Evolutionary conservation across 2,797 vertebrate species (phyloP).

Genomic region (Delichon dasypus): DNA sequence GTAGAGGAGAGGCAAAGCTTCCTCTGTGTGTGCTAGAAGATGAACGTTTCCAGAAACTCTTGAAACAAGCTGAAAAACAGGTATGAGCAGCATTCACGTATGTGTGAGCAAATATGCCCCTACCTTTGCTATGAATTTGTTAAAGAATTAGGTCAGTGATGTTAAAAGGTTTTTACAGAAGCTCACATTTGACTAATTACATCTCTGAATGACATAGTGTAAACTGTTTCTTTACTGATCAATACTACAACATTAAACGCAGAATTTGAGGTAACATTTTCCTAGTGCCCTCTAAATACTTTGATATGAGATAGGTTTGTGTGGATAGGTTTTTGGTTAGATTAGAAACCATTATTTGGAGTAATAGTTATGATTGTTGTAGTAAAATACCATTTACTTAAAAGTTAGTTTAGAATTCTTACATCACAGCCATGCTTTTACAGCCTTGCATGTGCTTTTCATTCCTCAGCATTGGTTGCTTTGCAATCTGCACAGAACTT

Average conservation of each 20-base stretch:
- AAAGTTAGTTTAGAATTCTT: not conserved
- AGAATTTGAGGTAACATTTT: not conserved
- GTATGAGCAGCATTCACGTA: slow-evolving; percentile 41
- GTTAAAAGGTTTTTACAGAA: not conserved
- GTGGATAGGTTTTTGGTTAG: not conserved
- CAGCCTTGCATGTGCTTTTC: not conserved
- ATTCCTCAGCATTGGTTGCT: not conserved
- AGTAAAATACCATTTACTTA: not conserved
- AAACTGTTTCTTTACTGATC: not conserved
- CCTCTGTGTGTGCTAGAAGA: slow-evolving; percentile 78
- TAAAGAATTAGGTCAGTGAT: rapidly evolving
- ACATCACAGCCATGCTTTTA: not conserved
- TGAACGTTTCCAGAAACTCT: slow-evolving; percentile 80
- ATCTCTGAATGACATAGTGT: not conserved
- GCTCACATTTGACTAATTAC: not conserved
- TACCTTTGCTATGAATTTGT: not conserved
- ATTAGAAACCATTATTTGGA: not conserved
- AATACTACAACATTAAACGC: not conserved
- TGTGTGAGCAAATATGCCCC: not conserved
- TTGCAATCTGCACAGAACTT: not conserved
- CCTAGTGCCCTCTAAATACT: not conserved
- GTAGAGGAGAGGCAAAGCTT: slow-evolving; percentile 75
- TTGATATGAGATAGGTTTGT: not conserved
- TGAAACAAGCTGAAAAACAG: slow-evolving; percentile 83
- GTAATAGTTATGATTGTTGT: not conserved